These are phyloP conservation scores for Noturus placidus DNA, from an alignment of 2,113 vertebrate genomes.

Conservation along the genomic window DNA sequence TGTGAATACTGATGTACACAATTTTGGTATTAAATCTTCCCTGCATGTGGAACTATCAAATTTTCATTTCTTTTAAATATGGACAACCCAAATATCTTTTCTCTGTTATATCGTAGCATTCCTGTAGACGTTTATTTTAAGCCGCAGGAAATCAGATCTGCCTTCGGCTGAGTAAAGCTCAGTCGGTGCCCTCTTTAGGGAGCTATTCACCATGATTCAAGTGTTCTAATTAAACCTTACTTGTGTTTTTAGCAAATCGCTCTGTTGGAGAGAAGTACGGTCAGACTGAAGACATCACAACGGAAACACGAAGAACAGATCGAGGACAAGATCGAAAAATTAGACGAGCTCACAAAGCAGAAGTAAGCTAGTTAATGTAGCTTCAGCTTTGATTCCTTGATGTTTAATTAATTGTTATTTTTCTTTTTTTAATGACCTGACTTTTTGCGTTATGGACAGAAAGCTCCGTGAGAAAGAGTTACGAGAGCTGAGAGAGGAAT, in stretches of 20 bases:
- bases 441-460: slow-evolving; percentile 24
- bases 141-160: neutral
- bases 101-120: neutral
- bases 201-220: neutral
- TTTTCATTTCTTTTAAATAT: neutral
- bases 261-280: slow-evolving; percentile 38
- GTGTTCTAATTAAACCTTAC: neutral
- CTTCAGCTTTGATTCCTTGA: neutral
- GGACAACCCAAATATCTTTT: neutral
- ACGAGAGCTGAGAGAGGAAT: slow-evolving; percentile 27
- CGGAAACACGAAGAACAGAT: slow-evolving; percentile 33
- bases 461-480: slow-evolving; percentile 50
- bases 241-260: slow-evolving; percentile 40
- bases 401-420: neutral
- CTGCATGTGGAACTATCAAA: neutral
- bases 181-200: neutral
- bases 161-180: neutral
- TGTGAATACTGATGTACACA: neutral
- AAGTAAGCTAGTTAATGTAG: slow-evolving; percentile 42
- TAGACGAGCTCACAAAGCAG: slow-evolving; percentile 43
- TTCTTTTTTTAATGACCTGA: neutral
- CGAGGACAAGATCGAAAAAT: slow-evolving; percentile 26
- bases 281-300: slow-evolving; percentile 47
- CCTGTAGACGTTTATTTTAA: neutral
- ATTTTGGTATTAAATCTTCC: neutral